Base-by-base conservation (phyloP, 1,140 invertebrate species). In the Dermatophagoides farinae region DNA sequence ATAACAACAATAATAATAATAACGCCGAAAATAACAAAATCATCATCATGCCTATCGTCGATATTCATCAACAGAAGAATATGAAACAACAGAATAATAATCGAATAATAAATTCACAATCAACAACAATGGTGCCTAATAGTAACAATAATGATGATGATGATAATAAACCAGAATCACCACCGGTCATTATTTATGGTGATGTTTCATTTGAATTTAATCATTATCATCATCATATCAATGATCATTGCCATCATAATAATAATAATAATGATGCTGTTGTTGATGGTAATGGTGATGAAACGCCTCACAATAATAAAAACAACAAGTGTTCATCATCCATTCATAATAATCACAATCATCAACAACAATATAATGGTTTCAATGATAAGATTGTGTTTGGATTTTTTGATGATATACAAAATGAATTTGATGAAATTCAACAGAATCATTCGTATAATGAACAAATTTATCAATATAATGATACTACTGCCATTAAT, bases 361-460 rank as follows among this genome's bases (percentile, higher is more conserved):
- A 50, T 25, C 10, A 52, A 5, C 50, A 52, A 4, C 20, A 4
- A 25, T 16, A 12, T 16, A 16, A 52, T 38, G 18, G 46, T 23
- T 1, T 47, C 9, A 31, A 16, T 38, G 41, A 20, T 22, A 25
- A 14, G 31, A 11, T 55, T 44, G 23, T 37, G 2, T 55, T 55
- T 55, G 53, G 53, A 20, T 55, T 55, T 23, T 55, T 55, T 25
- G 53, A 55, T 14, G 53, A 31, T 31, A 31, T 31, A 31, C 31
- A 55, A 44, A 20, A n/a, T 39, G 53, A 55, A 44, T n/a, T 55
- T 16, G 14, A 14, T 39, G 25, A 25, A 23, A n/a, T 55, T 20
- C 14, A 25, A 20, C 14, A 55, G 38, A 23, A n/a, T n/a, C 10
- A 52, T 38, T n/a, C 11, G 4, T 52, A 16, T 52, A 18, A 16